These are phyloP conservation scores for Anolis sagrei DNA, from an alignment of 2,113 vertebrate species.

Conservation along the genomic window DNA sequence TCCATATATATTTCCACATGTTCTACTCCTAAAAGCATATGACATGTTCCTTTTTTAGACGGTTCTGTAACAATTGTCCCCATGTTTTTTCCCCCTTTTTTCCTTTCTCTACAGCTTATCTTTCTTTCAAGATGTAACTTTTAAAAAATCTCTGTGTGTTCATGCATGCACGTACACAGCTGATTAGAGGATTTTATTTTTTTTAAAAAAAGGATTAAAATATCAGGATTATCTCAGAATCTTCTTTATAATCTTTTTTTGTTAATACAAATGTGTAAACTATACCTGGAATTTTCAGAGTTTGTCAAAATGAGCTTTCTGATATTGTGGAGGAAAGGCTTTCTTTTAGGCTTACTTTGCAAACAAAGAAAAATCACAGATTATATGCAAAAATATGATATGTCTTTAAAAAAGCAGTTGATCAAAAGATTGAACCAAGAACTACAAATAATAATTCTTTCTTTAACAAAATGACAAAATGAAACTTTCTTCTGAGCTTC, in stretches of 20 bases:
- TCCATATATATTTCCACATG: slow-evolving; percentile 37
- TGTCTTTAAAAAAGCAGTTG: not conserved
- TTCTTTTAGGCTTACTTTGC: not conserved
- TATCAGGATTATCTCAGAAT: not conserved
- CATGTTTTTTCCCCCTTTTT: slow-evolving; percentile 6
- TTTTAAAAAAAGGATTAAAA: not conserved
- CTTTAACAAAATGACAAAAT: not conserved
- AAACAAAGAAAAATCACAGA: not conserved
- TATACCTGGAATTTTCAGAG: not conserved
- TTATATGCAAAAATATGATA: not conserved
- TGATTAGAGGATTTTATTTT: not conserved
- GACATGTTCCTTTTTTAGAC: slow-evolving; percentile 27
- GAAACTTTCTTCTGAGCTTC: not conserved
- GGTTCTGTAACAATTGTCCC: not conserved
- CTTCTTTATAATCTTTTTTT: not conserved
- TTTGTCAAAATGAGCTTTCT: not conserved
- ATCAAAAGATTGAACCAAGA: not conserved
- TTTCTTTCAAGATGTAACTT: slow-evolving; percentile 20
- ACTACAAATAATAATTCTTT: not conserved
- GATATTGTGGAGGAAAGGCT: not conserved
- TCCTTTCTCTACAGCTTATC: not conserved
- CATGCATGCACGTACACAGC: not conserved
- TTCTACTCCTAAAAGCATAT: slow-evolving; percentile 31
- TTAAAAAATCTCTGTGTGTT: not conserved
- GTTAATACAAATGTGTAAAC: not conserved